Conservation (phyloP, 2,113 vertebrate genomes). For the Eptatretus burgeri region DNA sequence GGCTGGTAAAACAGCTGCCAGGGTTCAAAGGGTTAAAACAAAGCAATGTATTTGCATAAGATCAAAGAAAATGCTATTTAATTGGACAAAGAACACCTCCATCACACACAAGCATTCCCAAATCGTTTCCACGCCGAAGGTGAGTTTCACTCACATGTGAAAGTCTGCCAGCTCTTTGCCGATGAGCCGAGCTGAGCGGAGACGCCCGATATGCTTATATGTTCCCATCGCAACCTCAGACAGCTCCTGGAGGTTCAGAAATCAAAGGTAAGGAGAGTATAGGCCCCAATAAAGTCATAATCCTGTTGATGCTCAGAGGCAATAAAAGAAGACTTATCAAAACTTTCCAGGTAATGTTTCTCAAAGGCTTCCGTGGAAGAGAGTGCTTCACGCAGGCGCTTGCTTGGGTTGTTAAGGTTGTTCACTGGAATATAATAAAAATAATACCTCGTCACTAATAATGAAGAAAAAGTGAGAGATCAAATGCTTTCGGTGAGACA, state of each 20-base stretch:
- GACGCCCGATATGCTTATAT: conserved; percentile 48
- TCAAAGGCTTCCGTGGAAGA: conserved; percentile 88
- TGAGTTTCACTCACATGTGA: conserved; percentile 41
- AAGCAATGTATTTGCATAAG: neutral
- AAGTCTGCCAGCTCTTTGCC: conserved; percentile 88
- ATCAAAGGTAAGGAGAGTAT: conserved; percentile 7
- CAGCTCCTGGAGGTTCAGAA: conserved; percentile 31
- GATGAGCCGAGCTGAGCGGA: conserved; percentile 52
- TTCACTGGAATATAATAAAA: conserved; percentile 23
- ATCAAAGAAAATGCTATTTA: neutral
- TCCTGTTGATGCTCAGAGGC: neutral
- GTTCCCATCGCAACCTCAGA: conserved; percentile 78
- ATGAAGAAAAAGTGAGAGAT: too few relatives aligned
- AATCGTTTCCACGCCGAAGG: neutral
- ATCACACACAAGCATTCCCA: neutral
- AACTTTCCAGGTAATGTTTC: conserved; percentile 80
- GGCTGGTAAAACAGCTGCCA: too few relatives aligned
- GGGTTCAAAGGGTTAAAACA: too few relatives aligned
- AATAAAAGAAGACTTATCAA: neutral
- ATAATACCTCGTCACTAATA: neutral
- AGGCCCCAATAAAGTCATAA: too few relatives aligned
- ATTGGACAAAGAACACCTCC: neutral
- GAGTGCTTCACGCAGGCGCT: conserved; percentile 79
- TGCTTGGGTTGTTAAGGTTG: conserved; percentile 76
- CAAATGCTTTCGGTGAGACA: too few relatives aligned